Evolutionary conservation across 2,113 vertebrate species (phyloP).

Genomic region (Tautogolabrus adspersus): DNA sequence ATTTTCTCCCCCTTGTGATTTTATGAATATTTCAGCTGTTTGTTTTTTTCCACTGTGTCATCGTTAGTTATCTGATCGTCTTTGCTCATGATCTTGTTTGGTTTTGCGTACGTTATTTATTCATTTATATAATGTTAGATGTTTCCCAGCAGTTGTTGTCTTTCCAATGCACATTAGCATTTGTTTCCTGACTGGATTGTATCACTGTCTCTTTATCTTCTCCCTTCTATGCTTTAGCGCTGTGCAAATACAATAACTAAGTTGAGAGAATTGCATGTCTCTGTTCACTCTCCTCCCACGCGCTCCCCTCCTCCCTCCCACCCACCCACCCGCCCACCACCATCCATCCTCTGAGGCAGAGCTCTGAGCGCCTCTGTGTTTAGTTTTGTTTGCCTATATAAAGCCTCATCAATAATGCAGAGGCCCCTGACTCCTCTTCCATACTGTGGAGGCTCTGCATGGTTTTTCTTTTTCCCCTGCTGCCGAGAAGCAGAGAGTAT

Average conservation of each 20-base stretch:
- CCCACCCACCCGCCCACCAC: constrained; percentile 17
- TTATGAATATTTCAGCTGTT: constrained; percentile 41
- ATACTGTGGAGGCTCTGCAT: constrained; percentile 64
- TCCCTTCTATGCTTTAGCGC: constrained; percentile 13
- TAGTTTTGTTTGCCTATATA: constrained; percentile 81
- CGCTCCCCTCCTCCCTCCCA: constrained; percentile 26
- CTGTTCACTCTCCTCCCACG: constrained; percentile 45
- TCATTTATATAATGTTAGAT: constrained; percentile 48
- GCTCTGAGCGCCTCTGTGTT: constrained; percentile 71
- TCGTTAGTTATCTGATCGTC: constrained; percentile 40
- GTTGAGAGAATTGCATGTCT: constrained; percentile 62
- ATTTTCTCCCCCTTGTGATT: constrained; percentile 37
- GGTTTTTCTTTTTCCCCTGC: constrained; percentile 52
- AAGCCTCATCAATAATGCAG: constrained; percentile 82
- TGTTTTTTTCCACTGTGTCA: constrained; percentile 12
- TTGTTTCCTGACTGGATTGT: constrained; percentile 53
- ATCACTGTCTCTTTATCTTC: constrained; percentile 51
- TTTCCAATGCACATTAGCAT: constrained; percentile 16
- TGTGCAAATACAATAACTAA: constrained; percentile 65
- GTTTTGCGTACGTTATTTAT: constrained; percentile 43
- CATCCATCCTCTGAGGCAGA: constrained; percentile 58
- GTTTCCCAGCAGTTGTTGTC: constrained; percentile 16
- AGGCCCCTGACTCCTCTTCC: constrained; percentile 74
- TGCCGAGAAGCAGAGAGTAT: constrained; percentile 36
- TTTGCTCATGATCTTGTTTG: constrained; percentile 27